phyloP scores from a whole-genome alignment of 92 coral and sea anemone species.

The Phenganax subtilis region DNA sequence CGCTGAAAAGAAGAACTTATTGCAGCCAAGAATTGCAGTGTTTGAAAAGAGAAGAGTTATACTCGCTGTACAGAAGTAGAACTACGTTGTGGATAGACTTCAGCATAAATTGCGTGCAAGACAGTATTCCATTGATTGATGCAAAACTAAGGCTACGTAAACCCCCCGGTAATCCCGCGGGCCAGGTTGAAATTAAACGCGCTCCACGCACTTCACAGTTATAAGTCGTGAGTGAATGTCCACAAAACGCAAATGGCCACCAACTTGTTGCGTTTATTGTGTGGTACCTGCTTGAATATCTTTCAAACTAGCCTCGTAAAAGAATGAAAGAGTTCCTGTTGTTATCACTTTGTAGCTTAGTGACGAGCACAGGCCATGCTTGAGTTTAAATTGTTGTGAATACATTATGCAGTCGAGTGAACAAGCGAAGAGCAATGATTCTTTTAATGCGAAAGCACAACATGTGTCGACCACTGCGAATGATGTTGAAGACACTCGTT shows the following conservation, averaged over 20 bases:
- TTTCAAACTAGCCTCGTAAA: neutral
- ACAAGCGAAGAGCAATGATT: neutral
- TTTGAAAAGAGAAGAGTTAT: neutral
- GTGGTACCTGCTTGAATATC: neutral
- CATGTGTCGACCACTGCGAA: slow-evolving; percentile 25
- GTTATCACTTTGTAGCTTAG: slow-evolving; percentile 13
- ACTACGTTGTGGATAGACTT: neutral
- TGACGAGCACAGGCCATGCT: neutral
- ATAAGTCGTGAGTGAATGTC: neutral
- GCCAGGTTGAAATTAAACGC: slow-evolving; percentile 2
- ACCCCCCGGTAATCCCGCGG: slow-evolving; percentile 21
- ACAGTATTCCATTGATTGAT: neutral
- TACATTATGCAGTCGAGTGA: slow-evolving; percentile 42
- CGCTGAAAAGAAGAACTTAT: neutral
- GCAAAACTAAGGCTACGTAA: neutral
- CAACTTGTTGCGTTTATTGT: neutral
- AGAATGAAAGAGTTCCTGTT: slow-evolving; percentile 9
- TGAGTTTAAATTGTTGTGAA: slow-evolving; percentile 25
- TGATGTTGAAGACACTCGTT: slow-evolving; percentile 8
- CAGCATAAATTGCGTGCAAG: slow-evolving; percentile 7
- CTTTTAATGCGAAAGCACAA: slow-evolving; percentile 6
- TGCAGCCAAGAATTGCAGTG: neutral
- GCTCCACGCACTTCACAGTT: slow-evolving; percentile 10
- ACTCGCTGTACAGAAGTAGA: too few species aligned
- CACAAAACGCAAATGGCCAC: neutral